Evolutionary conservation across 1,140 invertebrate genomes (phyloP).

Genomic region (Laupala kohalensis): DNA sequence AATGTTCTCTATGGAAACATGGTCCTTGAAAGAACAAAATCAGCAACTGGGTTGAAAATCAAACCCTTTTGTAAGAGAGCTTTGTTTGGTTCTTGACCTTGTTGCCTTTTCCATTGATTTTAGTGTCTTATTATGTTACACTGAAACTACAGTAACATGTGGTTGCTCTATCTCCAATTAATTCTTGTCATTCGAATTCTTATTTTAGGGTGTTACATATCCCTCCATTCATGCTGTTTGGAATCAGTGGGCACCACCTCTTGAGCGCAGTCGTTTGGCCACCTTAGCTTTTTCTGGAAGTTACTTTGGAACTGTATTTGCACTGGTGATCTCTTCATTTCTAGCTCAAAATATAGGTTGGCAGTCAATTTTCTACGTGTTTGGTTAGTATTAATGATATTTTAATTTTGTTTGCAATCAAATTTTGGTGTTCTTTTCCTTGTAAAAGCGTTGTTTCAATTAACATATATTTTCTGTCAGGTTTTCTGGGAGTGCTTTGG

Average conservation of each 20-base stretch:
- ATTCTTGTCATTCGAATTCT: background rate
- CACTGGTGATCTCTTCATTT: constrained; percentile 59
- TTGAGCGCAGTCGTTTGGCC: constrained; percentile 63
- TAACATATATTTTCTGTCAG: constrained; percentile 25
- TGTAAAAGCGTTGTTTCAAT: background rate
- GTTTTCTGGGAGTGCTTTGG: constrained; percentile 55
- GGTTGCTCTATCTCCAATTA: no score
- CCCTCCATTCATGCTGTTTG: constrained; percentile 80
- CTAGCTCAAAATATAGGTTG: constrained; percentile 63
- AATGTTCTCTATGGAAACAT: no score
- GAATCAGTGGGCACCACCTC: constrained; percentile 72
- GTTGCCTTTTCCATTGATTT: no score
- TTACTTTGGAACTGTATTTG: constrained; percentile 67
- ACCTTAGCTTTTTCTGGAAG: constrained; percentile 70
- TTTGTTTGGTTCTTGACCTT: no score
- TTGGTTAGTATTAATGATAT: constrained; percentile 38
- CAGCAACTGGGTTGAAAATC: no score
- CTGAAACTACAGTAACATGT: no score
- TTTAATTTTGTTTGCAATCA: background rate
- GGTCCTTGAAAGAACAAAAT: no score
- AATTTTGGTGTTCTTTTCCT: no score
- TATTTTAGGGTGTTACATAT: constrained; percentile 68
- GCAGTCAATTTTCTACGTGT: constrained; percentile 79
- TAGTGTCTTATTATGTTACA: no score
- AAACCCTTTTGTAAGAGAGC: no score